Evolutionary conservation across 2,113 vertebrate species (phyloP).

Genomic region (Dromiciops gliroides): DNA sequence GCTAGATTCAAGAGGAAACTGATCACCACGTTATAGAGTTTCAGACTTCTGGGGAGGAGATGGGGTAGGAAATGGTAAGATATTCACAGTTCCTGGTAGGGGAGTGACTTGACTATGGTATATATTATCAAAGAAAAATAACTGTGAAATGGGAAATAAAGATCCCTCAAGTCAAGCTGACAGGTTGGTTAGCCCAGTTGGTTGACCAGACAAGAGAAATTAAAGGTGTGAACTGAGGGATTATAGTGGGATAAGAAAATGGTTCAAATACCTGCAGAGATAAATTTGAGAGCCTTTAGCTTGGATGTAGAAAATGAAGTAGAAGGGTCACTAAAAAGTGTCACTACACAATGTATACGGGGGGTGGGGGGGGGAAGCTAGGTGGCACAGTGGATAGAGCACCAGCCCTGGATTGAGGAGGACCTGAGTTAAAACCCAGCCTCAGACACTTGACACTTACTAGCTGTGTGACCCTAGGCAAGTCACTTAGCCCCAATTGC

Average conservation of each 20-base stretch:
- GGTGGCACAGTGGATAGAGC: no score
- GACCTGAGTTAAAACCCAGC: no score
- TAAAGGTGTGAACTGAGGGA: background rate
- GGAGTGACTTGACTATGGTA: background rate
- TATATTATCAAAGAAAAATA: background rate
- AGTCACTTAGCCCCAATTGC: no score
- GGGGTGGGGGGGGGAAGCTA: no score
- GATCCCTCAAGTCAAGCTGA: background rate
- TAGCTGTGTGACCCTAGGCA: no score
- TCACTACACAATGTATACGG: no score
- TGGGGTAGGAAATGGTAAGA: background rate
- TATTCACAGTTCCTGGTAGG: background rate
- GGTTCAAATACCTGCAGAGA: background rate
- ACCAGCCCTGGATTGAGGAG: no score
- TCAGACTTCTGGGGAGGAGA: background rate
- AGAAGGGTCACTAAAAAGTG: no score
- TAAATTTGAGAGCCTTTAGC: background rate
- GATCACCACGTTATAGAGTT: background rate
- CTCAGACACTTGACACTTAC: no score
- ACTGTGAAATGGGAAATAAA: no score
- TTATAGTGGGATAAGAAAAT: background rate
- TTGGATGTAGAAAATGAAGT: background rate
- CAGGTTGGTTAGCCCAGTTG: background rate
- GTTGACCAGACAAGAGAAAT: background rate
- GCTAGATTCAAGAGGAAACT: background rate